phyloP scores from a whole-genome alignment of 2,888 invertebrate genomes.

The Bombylius major region DNA sequence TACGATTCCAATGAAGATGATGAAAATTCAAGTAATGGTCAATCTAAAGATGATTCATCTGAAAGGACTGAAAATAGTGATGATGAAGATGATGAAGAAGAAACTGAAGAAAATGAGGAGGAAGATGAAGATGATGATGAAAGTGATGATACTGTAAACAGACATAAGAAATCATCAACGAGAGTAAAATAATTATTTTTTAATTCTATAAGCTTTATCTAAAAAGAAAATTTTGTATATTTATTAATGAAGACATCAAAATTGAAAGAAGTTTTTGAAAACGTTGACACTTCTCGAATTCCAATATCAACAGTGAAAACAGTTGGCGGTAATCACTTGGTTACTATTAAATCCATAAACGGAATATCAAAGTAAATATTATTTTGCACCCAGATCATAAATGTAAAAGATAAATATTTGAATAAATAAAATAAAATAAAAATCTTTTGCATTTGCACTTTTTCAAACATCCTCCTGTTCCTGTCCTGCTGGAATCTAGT shows the following conservation, averaged over 20 bases:
- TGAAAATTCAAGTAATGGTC: background rate
- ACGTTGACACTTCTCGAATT: background rate
- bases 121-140: background rate
- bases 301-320: background rate
- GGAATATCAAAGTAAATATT: slow-evolving; percentile 1
- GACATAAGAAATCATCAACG: no score
- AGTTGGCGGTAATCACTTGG: background rate
- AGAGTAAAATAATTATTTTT: no score
- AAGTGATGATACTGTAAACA: background rate
- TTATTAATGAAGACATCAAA: background rate
- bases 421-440: no score
- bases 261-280: background rate
- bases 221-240: no score
- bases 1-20: background rate
- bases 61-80: background rate
- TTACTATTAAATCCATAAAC: slow-evolving; percentile 13
- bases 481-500: no score
- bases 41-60: background rate
- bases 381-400: background rate
- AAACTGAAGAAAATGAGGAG: background rate
- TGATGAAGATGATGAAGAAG: background rate
- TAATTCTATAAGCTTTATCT: no score
- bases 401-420: no score
- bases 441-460: no score
- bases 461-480: no score